Percentiles rank a stretch among this genome's conserved stretches.
Evolutionary conservation across 2,888 invertebrate genomes (phyloP).

Genomic region (Drosophila falleni): DNA sequence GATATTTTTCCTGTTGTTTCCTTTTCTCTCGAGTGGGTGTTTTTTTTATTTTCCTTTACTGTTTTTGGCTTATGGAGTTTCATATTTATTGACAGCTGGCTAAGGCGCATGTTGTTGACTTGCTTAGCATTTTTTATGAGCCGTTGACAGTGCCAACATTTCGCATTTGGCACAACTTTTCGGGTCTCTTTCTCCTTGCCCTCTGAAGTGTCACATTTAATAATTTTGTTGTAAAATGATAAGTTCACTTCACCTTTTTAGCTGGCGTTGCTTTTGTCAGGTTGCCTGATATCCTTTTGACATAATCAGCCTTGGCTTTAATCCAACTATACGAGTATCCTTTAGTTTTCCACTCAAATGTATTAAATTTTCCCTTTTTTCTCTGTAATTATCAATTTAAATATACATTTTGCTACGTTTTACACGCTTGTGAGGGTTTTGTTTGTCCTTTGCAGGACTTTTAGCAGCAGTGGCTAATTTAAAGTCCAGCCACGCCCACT

Average conservation of each 20-base stretch:
- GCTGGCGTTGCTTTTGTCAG: background rate
- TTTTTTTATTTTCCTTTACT: background rate
- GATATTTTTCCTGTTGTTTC: conserved; percentile 61
- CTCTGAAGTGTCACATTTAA: conserved; percentile 62
- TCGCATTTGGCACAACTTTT: conserved; percentile 38
- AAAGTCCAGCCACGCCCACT: conserved; percentile 35
- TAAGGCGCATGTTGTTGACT: conserved; percentile 65
- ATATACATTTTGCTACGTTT: conserved; percentile 15
- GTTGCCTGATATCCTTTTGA: conserved; percentile 2
- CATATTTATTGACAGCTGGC: conserved; percentile 72
- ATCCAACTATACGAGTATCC: background rate
- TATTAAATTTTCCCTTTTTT: conserved; percentile 4
- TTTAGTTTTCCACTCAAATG: background rate
- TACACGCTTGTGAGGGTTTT: conserved; percentile 34
- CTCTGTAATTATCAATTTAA: conserved; percentile 25
- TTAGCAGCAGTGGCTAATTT: conserved; percentile 48
- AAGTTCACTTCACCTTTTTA: conserved; percentile 27
- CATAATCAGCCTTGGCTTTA: conserved; percentile 11
- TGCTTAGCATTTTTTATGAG: conserved; percentile 72
- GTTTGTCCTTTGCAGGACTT: background rate
- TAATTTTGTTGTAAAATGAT: conserved; percentile 58
- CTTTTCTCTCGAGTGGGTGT: conserved; percentile 17
- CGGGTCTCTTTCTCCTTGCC: background rate
- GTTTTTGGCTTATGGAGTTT: conserved; percentile 50
- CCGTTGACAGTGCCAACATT: conserved; percentile 50